Base-by-base conservation (phyloP, 2,888 invertebrate genomes). In the Clepsis dumicolana region DNA sequence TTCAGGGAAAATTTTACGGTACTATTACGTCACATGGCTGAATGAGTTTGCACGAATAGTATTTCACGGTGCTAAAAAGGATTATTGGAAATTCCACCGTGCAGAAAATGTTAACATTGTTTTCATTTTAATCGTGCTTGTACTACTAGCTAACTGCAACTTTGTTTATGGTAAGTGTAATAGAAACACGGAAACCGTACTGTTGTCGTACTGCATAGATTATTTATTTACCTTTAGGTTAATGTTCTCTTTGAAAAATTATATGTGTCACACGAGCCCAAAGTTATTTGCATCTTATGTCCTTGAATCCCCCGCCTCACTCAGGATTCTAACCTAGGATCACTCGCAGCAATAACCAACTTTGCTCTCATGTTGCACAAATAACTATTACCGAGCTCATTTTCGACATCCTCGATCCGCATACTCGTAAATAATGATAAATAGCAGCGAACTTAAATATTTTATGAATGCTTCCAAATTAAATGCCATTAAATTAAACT, bases 11-110 rank as follows among this genome's bases (percentile, higher is more conserved):
- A 64, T 64, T 53, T 59, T 53, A 53, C 68, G 50, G 44, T 52
- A 59, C 57, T 57, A 68, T 44, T 12, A 63, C 41, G 52, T 59
- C 52, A 65, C 65, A 63, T 64, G 73, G 75, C 73, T 70, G 70
- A 77, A 71, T 73, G 78, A 71, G 79, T 79, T 77, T 77, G 73
- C 77, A 72, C 75, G 76, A 74, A 77, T 77, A 77, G 76, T 78
- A 77, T 80, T 81, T 83, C 76, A 78, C 77, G 77, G 75, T 74
- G 72, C 77, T 76, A 10, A 56, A 77, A 78, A 78, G 82, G 81
- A 80, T 84, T 82, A 84, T 82, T 77, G 81, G 80, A 79, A 83
- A 83, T 80, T 83, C 80, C 78, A 78, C 80, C 79, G 73, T 72
- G 75, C 74, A 70, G 74, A 73, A 73, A 72, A 71, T 74, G 63